A percentile compares a stretch with the other conserved stretches of the same genome.
These are phyloP conservation scores for Cardiocondyla obscurior DNA, from an alignment of 1,140 invertebrate species.

Conservation along the genomic window DNA sequence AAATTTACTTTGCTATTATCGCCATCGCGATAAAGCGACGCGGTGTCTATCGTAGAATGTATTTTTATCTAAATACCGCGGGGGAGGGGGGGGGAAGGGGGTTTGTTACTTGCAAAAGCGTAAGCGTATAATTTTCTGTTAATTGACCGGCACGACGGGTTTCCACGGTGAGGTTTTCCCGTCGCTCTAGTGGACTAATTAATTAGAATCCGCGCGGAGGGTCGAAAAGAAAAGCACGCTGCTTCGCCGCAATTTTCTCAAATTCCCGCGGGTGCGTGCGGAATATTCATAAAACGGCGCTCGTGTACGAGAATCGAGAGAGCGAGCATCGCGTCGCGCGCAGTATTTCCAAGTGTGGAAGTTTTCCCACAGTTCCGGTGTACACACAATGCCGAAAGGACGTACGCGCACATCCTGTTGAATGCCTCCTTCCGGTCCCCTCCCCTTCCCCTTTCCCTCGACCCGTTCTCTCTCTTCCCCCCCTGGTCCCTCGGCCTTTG, in stretches of 20 bases:
- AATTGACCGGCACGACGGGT: neutral
- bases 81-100: too few relatives aligned
- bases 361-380: conserved; percentile 79
- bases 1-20: too few relatives aligned
- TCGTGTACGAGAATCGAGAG: neutral
- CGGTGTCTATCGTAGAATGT: too few relatives aligned
- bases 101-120: neutral
- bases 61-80: neutral
- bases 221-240: neutral
- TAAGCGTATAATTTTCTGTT: neutral
- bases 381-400: conserved; percentile 74
- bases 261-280: neutral
- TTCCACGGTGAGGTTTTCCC: conserved; percentile 27
- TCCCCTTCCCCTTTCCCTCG: conserved; percentile 20
- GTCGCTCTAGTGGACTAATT: conserved; percentile 42
- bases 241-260: conserved; percentile 47
- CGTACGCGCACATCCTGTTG: conserved; percentile 75
- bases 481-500: conserved; percentile 21
- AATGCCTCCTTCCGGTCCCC: conserved; percentile 71
- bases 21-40: too few relatives aligned
- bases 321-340: neutral
- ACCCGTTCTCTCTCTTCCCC: conserved; percentile 2
- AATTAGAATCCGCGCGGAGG: conserved; percentile 5
- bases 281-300: conserved; percentile 66
- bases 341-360: conserved; percentile 61